A percentile compares a stretch with the other conserved stretches of the same genome.
These are phyloP conservation scores for Trematomus loennbergii DNA, from an alignment of 2,113 vertebrate genomes.

Conservation along the genomic window DNA sequence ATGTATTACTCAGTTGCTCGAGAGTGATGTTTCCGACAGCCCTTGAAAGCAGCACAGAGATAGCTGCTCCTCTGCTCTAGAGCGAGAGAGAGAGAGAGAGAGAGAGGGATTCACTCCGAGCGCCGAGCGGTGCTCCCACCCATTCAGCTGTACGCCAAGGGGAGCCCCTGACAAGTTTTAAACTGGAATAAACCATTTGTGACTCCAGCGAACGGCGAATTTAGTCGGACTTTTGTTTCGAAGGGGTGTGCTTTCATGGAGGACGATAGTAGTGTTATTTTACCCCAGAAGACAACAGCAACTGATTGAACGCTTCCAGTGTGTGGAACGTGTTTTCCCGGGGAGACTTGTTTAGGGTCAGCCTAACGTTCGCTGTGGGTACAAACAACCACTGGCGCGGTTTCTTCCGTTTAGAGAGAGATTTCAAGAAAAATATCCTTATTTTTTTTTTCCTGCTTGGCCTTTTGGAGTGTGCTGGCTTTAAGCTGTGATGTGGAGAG, in stretches of 20 bases:
- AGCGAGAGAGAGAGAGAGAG: neutral
- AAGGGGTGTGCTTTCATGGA: neutral
- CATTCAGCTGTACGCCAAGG: neutral
- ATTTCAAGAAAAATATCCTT: neutral
- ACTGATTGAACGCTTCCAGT: slow-evolving; percentile 22
- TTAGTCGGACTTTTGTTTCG: neutral
- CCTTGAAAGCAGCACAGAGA: slow-evolving; percentile 53
- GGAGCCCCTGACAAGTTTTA: slow-evolving; percentile 30
- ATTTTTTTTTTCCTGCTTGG: slow-evolving; percentile 1
- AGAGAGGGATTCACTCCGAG: too few relatives aligned
- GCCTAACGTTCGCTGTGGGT: slow-evolving; percentile 16
- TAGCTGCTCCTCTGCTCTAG: slow-evolving; percentile 27
- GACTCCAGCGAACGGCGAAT: neutral
- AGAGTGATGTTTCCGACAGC: slow-evolving; percentile 19
- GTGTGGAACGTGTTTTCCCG: slow-evolving; percentile 33
- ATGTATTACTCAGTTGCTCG: too few relatives aligned
- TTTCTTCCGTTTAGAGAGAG: slow-evolving; percentile 5
- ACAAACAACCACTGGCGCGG: slow-evolving; percentile 11
- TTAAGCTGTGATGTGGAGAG: slow-evolving; percentile 58
- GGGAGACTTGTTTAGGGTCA: slow-evolving; percentile 56
- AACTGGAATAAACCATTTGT: neutral
- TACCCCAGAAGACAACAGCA: neutral
- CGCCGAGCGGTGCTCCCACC: neutral
- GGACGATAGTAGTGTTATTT: neutral
- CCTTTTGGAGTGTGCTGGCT: slow-evolving; percentile 5